phyloP scores from a whole-genome alignment of 2,113 vertebrate genomes.

The Chaetodon trifascialis region DNA sequence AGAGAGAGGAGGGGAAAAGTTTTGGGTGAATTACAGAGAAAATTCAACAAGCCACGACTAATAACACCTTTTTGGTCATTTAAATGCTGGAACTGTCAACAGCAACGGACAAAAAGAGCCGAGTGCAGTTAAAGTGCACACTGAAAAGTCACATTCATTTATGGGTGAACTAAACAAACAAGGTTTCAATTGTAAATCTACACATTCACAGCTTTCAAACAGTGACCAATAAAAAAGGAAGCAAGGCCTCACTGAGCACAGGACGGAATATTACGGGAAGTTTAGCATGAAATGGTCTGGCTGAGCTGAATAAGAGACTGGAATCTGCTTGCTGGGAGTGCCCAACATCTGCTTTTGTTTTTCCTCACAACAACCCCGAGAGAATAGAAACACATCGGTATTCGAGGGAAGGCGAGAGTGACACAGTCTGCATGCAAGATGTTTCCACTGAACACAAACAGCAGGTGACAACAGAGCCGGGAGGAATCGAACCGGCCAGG shows the following conservation, averaged over 20 bases:
- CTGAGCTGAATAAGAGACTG: conserved; percentile 10
- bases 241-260: neutral
- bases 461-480: conserved; percentile 38
- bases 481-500: neutral
- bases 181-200: neutral
- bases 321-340: conserved; percentile 10
- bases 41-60: conserved; percentile 7
- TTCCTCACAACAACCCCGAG: conserved; percentile 32
- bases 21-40: conserved; percentile 38
- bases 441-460: conserved; percentile 40
- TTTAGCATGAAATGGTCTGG: conserved; percentile 30
- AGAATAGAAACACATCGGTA: conserved; percentile 47
- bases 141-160: conserved; percentile 17
- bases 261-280: neutral
- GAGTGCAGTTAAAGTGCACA: conserved; percentile 26
- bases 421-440: conserved; percentile 53
- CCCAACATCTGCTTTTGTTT: conserved; percentile 66
- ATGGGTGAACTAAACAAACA: neutral
- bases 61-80: conserved; percentile 1
- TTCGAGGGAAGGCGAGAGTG: conserved; percentile 38
- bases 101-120: neutral
- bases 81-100: conserved; percentile 4
- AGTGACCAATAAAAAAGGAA: neutral
- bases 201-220: conserved; percentile 26
- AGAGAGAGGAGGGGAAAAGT: conserved; percentile 39